Evolutionary conservation across 2,113 vertebrate species (phyloP), one percentile per base, ranked within the genome.

Genomic region (Sapayoa aenigma): DNA sequence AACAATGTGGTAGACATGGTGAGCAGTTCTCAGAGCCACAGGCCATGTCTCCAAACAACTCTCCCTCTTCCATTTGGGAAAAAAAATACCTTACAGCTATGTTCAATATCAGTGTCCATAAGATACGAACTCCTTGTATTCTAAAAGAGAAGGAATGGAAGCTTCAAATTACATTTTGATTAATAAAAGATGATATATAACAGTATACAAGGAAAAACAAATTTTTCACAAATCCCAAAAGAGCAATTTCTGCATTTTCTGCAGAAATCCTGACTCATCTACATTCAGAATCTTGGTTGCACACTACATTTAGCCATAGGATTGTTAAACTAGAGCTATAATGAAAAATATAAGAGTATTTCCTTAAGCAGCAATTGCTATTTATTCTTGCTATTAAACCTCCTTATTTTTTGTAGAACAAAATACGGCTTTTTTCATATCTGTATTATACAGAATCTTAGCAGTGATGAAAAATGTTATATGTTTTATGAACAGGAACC

Each of bases 151-250:
- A 85, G 37, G 44, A 80, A 80, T 25, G 6, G 42, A 83, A 89
- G 20, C 13, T 84, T 66, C 89, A 82, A 66, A 86, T 85, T 94
- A 92, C 53, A 78, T 90, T 96, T 66, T 78, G 72, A 83, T 92
- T 87, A 93, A 91, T 74, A 93, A 95, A 92, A 95, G 50, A 84
- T 87, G 25, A 74, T 76, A 37, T 49, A 86, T 69, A 94, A 80
- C 33, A 92, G 55, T 44, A 84, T 53, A 80, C 5, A 59, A 69
- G 35, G 66, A 39, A 82, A 76, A 92, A 8, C 8, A 52, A 22
- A 3, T 11, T 62, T 60, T 55, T 39, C 63, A 33, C 39, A 50
- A 95, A 86, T 77, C 49, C 7, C 20, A 22, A 55, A 85, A 62
- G 39, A 67, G 22, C 15, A 68, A 62, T n/a, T 55, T 62, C 37